These are phyloP conservation scores for Vimba vimba DNA, from an alignment of 2,113 vertebrate genomes.

Conservation along the genomic window DNA sequence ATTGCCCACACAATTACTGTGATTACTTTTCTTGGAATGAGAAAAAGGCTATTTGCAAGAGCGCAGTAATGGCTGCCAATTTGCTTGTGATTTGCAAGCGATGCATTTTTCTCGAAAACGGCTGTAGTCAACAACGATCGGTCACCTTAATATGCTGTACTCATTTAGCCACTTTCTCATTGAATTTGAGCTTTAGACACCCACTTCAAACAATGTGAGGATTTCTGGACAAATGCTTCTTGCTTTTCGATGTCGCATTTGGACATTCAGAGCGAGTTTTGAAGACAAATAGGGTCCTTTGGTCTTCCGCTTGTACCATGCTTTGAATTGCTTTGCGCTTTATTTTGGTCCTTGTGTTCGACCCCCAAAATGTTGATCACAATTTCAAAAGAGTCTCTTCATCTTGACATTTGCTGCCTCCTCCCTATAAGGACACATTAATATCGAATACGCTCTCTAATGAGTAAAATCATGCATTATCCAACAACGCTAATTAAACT, in stretches of 20 bases:
- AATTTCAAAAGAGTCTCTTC: constrained; percentile 60
- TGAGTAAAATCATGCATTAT: constrained; percentile 67
- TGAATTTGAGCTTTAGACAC: neutral
- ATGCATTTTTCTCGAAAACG: constrained; percentile 18
- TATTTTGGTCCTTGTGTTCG: constrained; percentile 52
- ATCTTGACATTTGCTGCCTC: constrained; percentile 56
- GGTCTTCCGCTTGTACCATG: neutral
- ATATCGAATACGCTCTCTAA: constrained; percentile 57
- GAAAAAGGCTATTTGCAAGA: constrained; percentile 16
- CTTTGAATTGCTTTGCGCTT: constrained; percentile 49
- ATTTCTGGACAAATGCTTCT: neutral
- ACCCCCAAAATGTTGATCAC: constrained; percentile 53
- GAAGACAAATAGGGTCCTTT: constrained; percentile 21
- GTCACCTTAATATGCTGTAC: neutral
- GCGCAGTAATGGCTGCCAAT: constrained; percentile 1
- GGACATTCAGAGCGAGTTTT: neutral
- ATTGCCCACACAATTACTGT: constrained; percentile 16
- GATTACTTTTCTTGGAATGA: constrained; percentile 30
- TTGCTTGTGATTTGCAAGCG: constrained; percentile 23
- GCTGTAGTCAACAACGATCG: neutral
- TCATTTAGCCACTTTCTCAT: neutral
- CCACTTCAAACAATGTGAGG: neutral
- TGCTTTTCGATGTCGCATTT: neutral
- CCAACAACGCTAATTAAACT: constrained; percentile 68
- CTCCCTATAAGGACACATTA: constrained; percentile 49